Evolutionary conservation across 2,888 invertebrate species (phyloP).

Genomic region (Phortica magna): DNA sequence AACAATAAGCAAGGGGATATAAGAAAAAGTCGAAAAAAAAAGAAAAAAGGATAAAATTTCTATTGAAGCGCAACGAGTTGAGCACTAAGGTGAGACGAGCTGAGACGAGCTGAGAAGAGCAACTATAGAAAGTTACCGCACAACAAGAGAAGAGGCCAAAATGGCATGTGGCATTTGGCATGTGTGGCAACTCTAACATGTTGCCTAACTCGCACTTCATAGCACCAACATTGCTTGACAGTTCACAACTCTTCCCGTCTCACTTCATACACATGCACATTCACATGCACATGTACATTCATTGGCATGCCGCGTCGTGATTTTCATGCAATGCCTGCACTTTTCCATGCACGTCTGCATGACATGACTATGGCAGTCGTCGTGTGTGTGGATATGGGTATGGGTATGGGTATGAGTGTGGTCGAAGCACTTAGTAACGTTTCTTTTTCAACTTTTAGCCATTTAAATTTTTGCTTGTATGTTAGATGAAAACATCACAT

Average conservation of each 20-base stretch:
- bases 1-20: not conserved
- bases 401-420: not conserved
- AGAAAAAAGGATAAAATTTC: not conserved
- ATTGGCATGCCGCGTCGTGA: not conserved
- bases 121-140: not conserved
- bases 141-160: not conserved
- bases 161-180: too few relatives aligned
- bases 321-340: conserved; percentile 10
- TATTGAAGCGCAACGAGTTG: not conserved
- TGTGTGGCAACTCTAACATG: not conserved
- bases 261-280: not conserved
- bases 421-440: not conserved
- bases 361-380: not conserved
- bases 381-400: not conserved
- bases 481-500: not conserved
- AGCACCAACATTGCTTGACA: not conserved
- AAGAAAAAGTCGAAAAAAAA: not conserved
- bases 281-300: not conserved
- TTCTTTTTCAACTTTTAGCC: not conserved
- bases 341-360: conserved; percentile 1
- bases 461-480: not conserved
- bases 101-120: not conserved
- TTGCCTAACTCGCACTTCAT: not conserved
- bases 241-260: too few relatives aligned
- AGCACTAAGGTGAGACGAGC: not conserved